Conservation (phyloP, 2,797 vertebrate species). For the Sebastes cheni region DNA sequence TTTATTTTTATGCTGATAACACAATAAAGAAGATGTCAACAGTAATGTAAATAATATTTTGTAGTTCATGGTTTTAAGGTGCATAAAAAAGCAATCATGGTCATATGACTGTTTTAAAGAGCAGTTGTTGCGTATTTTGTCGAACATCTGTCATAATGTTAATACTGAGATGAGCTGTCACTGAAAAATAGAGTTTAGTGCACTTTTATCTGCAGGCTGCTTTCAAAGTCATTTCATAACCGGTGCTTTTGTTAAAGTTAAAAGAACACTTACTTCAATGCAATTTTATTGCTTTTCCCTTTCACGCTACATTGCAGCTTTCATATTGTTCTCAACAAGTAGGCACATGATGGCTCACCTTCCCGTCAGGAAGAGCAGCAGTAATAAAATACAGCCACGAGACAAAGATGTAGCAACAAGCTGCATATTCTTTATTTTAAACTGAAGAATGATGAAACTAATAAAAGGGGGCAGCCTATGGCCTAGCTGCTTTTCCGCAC, state of each 20-base stretch:
- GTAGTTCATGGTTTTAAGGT: not conserved
- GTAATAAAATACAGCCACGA: conserved; percentile 2
- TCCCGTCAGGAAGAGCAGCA: conserved; percentile 5
- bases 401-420: conserved; percentile 21
- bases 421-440: not conserved
- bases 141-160: not conserved
- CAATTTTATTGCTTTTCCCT: conserved; percentile 14
- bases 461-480: not conserved
- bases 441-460: conserved; percentile 7
- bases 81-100: not conserved
- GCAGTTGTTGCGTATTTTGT: not conserved
- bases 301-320: conserved; percentile 34
- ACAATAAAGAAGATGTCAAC: not conserved
- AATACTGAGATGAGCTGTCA: not conserved
- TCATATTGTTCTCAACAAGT: conserved; percentile 33
- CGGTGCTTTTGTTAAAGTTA: conserved; percentile 7
- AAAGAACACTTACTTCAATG: conserved; percentile 1
- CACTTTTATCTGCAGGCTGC: not conserved
- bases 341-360: conserved; percentile 21
- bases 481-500: not conserved
- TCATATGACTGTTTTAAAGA: not conserved
- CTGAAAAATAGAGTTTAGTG: not conserved
- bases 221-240: not conserved
- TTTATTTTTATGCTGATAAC: not conserved
- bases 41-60: not conserved